phyloP scores from a whole-genome alignment of 2,113 vertebrate genomes.

The Saimiri boliviensis region DNA sequence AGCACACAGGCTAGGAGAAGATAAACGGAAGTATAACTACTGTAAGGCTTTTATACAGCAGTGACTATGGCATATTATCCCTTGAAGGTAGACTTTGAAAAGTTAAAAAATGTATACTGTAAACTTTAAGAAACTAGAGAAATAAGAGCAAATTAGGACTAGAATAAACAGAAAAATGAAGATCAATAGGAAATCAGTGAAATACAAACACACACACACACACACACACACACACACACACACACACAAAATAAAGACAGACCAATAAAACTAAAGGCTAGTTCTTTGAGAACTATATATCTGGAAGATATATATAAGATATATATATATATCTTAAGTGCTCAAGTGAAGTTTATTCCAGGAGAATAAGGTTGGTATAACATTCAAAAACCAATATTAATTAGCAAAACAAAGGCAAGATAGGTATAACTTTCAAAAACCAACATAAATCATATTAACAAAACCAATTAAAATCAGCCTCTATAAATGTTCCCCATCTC shows the following conservation, averaged over 20 bases:
- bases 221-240: neutral
- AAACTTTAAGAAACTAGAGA: neutral
- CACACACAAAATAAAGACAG: neutral
- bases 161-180: neutral
- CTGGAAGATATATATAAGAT: neutral
- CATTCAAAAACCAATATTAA: neutral
- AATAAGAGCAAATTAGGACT: neutral
- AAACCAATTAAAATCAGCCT: neutral
- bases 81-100: neutral
- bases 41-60: neutral
- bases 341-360: neutral
- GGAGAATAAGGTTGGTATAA: neutral
- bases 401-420: neutral
- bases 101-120: neutral
- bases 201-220: neutral
- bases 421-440: neutral
- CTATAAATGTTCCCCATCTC: neutral
- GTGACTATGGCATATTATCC: neutral
- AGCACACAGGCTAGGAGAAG: neutral
- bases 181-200: neutral
- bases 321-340: neutral
- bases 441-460: neutral
- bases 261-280: neutral
- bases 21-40: neutral
- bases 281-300: neutral